Percentiles rank a stretch among this genome's conserved stretches.
phyloP scores from a whole-genome alignment of 2,113 vertebrate species.

The Salminus brasiliensis region DNA sequence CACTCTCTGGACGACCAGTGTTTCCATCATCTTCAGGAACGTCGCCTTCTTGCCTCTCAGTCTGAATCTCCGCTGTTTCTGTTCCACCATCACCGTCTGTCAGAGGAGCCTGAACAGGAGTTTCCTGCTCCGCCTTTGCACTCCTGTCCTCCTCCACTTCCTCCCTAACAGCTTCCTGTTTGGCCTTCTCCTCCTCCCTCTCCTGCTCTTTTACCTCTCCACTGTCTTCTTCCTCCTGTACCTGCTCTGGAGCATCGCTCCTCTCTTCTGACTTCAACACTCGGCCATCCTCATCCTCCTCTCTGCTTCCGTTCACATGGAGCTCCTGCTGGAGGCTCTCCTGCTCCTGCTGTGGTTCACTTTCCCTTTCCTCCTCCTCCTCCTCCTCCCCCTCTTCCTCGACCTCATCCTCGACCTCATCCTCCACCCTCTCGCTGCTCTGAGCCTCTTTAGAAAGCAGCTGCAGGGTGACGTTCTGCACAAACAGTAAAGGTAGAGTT shows the following conservation, averaged over 20 bases:
- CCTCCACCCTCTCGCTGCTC: conserved; percentile 59
- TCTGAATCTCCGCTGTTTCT: neutral
- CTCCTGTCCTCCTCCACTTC: neutral
- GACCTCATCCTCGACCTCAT: conserved; percentile 52
- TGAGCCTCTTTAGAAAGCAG: conserved; percentile 71
- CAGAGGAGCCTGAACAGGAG: neutral
- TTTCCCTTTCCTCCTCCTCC: conserved; percentile 36
- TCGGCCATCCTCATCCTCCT: conserved; percentile 47
- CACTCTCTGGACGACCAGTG: neutral
- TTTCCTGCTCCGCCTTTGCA: neutral
- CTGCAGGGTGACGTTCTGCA: conserved; percentile 88
- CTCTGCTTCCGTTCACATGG: conserved; percentile 51
- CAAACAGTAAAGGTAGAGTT: neutral
- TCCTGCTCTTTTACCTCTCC: neutral
- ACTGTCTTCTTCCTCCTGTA: neutral
- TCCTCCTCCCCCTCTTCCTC: conserved; percentile 55
- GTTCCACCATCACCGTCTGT: neutral
- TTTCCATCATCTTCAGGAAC: conserved; percentile 16
- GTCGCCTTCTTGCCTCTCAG: neutral
- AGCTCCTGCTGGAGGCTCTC: conserved; percentile 24
- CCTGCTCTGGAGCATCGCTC: neutral
- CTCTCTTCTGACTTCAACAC: too few species aligned
- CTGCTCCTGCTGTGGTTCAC: conserved; percentile 21
- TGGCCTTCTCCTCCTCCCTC: neutral
- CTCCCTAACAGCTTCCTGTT: conserved; percentile 1